phyloP scores from a whole-genome alignment of 2,797 vertebrate species.

The Pseudochromis fuscus region DNA sequence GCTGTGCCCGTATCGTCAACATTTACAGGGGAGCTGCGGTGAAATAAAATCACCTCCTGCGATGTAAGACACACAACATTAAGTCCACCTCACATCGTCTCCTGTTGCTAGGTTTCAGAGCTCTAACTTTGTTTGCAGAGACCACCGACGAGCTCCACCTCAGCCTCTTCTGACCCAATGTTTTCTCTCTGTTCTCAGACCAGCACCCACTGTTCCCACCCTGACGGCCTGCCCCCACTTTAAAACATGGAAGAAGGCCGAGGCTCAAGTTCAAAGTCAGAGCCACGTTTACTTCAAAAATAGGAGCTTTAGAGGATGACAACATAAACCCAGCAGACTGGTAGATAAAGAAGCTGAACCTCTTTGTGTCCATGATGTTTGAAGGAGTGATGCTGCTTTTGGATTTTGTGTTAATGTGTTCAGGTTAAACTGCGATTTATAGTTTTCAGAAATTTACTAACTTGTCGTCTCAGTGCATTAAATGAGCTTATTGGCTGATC shows the following conservation, averaged over 20 bases:
- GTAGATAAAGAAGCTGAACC: neutral
- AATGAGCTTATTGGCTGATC: too few relatives aligned
- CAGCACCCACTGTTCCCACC: neutral
- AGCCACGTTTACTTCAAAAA: slow-evolving; percentile 26
- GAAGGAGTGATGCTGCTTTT: neutral
- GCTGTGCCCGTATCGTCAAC: slow-evolving; percentile 2
- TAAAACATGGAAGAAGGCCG: slow-evolving; percentile 2
- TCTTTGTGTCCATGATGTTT: slow-evolving; percentile 20
- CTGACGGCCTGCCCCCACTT: neutral
- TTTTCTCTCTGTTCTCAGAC: slow-evolving; percentile 12
- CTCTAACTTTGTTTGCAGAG: slow-evolving; percentile 38
- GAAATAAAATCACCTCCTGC: slow-evolving; percentile 35
- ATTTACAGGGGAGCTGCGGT: slow-evolving; percentile 9
- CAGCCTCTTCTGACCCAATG: neutral
- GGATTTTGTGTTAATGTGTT: slow-evolving; percentile 1
- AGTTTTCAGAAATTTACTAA: too few relatives aligned
- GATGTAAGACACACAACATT: slow-evolving; percentile 5
- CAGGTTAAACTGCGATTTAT: neutral
- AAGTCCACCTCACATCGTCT: slow-evolving; percentile 25
- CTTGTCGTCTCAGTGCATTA: too few relatives aligned
- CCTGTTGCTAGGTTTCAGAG: slow-evolving; percentile 41
- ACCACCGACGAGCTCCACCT: slow-evolving; percentile 11
- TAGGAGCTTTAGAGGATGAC: slow-evolving; percentile 24
- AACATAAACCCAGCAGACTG: neutral
- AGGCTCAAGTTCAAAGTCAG: slow-evolving; percentile 27